Percentiles rank a stretch among this genome's conserved stretches.
Evolutionary conservation across 2,797 vertebrate species (phyloP).

Genomic region (Yasuhikotakia modesta): DNA sequence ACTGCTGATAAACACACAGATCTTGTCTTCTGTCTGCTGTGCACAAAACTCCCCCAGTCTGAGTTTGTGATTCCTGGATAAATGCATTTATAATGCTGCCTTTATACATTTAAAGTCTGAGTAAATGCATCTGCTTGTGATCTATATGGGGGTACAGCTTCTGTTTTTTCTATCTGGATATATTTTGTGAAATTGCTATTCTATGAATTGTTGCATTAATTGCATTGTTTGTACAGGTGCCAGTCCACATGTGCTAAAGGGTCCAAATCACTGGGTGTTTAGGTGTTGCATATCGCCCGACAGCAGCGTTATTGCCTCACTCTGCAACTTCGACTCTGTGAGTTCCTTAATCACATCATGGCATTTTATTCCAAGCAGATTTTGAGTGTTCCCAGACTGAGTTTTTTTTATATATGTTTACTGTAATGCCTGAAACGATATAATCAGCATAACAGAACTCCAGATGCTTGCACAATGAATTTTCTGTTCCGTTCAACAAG

Average conservation of each 20-base stretch:
- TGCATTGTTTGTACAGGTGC: constrained; percentile 74
- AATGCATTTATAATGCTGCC: not conserved
- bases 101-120: not conserved
- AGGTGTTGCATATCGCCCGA: constrained; percentile 91
- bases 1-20: not conserved
- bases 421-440: no score
- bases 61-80: not conserved
- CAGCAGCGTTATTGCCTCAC: constrained; percentile 93
- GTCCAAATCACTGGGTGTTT: constrained; percentile 93
- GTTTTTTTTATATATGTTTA: no score
- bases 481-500: not conserved
- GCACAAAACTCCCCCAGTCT: not conserved
- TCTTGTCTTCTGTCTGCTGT: not conserved
- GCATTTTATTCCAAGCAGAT: not conserved
- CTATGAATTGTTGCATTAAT: not conserved
- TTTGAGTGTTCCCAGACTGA: not conserved
- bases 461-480: not conserved
- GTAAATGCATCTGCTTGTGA: no score
- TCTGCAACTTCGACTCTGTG: constrained; percentile 87
- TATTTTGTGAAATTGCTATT: no score
- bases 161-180: no score
- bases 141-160: no score
- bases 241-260: constrained; percentile 85
- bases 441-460: not conserved
- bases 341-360: constrained; percentile 60